Evolutionary conservation across 2,888 invertebrate species (phyloP).

Genomic region (Leptinotarsa tumamoca): DNA sequence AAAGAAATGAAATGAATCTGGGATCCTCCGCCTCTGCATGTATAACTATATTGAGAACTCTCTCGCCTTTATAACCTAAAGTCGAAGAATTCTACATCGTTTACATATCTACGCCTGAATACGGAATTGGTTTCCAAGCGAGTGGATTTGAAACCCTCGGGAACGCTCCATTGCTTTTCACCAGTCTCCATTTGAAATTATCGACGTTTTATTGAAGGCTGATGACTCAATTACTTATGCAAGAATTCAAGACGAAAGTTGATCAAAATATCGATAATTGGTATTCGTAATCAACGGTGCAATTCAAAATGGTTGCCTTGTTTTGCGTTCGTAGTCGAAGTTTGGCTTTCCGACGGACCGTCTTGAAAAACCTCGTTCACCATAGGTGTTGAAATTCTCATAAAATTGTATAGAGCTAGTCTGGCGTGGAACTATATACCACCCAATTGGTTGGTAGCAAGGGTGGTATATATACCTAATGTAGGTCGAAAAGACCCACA

Average conservation of each 20-base stretch:
- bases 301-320: too few species aligned
- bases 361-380: too few species aligned
- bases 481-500: too few species aligned
- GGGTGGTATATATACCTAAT: too few species aligned
- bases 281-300: background rate
- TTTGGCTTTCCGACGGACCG: too few species aligned
- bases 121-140: background rate
- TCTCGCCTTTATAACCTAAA: background rate
- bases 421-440: too few species aligned
- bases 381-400: too few species aligned
- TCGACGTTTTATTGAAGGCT: background rate
- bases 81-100: conserved; percentile 6
- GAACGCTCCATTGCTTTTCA: background rate
- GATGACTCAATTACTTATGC: conserved; percentile 3
- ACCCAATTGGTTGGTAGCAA: too few species aligned
- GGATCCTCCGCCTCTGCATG: background rate
- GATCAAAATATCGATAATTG: background rate
- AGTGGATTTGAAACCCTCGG: background rate
- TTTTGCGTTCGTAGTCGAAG: too few species aligned
- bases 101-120: conserved; percentile 1
- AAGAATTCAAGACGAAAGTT: background rate
- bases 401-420: too few species aligned
- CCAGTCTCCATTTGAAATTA: background rate
- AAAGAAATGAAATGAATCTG: too few species aligned
- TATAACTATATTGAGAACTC: background rate